A percentile compares a stretch with the other conserved stretches of the same genome.
Conservation (phyloP, 2,113 vertebrate genomes). For the Jaculus jaculus region DNA sequence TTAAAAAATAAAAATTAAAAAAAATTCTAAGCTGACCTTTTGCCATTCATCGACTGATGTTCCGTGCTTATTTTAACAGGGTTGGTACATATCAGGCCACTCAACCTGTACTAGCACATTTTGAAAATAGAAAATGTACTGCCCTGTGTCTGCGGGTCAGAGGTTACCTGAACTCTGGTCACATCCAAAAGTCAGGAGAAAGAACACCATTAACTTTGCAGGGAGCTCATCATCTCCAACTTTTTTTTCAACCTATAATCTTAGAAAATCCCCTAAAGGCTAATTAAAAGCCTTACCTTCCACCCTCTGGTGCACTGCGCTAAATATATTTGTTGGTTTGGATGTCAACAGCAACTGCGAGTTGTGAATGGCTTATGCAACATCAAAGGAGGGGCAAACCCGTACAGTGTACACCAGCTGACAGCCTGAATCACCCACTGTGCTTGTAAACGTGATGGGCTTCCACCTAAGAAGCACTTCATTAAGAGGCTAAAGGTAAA, state of each 20-base stretch:
- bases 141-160: not conserved
- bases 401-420: not conserved
- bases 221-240: conserved; percentile 40
- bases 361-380: conserved; percentile 82
- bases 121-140: not conserved
- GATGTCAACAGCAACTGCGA: conserved; percentile 79
- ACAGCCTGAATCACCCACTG: conserved; percentile 42
- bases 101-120: not conserved
- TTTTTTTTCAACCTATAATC: conserved; percentile 66
- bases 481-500: conserved; percentile 24
- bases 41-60: not conserved
- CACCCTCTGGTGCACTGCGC: conserved; percentile 75
- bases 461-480: not conserved
- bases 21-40: not conserved
- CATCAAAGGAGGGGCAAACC: not conserved
- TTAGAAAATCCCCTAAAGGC: conserved; percentile 81
- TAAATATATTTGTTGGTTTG: conserved; percentile 82
- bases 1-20: no score
- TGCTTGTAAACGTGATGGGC: conserved; percentile 5
- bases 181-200: conserved; percentile 55
- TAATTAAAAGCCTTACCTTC: conserved; percentile 82
- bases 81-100: not conserved
- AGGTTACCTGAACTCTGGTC: not conserved
- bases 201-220: conserved; percentile 31
- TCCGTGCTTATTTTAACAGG: not conserved